Evolutionary conservation across 2,888 invertebrate genomes (phyloP).

Genomic region (Leptinotarsa haldemani): DNA sequence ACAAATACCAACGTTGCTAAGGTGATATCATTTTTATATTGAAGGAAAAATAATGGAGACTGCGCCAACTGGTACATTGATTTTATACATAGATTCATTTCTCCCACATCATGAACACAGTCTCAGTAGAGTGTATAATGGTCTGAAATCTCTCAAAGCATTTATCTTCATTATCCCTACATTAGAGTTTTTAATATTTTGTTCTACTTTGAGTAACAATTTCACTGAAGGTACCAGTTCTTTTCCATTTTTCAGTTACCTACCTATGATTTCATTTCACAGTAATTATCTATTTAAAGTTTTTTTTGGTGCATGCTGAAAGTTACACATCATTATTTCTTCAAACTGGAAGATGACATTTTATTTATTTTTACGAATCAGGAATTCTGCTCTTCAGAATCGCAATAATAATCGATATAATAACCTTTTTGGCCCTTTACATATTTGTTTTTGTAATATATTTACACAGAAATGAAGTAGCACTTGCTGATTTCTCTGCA

Average conservation of each 20-base stretch:
- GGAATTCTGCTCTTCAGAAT: too few relatives aligned
- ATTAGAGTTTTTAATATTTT: neutral
- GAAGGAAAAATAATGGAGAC: conserved; percentile 26
- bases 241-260: neutral
- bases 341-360: too few relatives aligned
- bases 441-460: too few relatives aligned
- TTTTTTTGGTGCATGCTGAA: too few relatives aligned
- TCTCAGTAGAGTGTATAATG: neutral
- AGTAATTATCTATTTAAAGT: too few relatives aligned
- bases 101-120: neutral
- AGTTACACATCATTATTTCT: too few relatives aligned
- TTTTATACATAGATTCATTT: conserved; percentile 27
- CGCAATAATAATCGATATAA: too few relatives aligned
- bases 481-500: conserved; percentile 9
- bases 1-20: too few relatives aligned
- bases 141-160: neutral
- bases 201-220: neutral
- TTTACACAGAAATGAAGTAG: too few relatives aligned
- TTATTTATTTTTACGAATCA: too few relatives aligned
- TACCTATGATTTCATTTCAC: neutral
- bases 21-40: too few relatives aligned
- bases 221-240: conserved; percentile 2
- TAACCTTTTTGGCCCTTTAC: too few relatives aligned
- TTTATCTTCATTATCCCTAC: neutral
- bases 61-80: conserved; percentile 42